Evolutionary conservation across 2,113 vertebrate genomes (phyloP).

Genomic region (Scomber scombrus): DNA sequence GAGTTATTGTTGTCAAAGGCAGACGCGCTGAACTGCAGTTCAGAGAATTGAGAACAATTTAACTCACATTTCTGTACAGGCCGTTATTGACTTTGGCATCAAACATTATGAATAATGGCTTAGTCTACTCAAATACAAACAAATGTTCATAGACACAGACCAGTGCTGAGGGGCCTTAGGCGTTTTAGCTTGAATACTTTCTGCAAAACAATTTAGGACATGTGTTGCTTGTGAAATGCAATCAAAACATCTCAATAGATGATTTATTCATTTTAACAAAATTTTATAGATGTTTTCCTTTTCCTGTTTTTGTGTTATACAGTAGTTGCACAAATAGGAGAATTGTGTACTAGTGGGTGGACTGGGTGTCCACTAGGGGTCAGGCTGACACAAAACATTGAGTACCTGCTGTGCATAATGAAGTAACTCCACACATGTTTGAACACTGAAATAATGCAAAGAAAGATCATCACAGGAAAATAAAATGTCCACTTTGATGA

Average conservation of each 20-base stretch:
- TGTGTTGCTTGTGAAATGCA: conserved; percentile 67
- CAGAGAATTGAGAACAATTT: conserved; percentile 61
- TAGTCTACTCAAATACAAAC: conserved; percentile 66
- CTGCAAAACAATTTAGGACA: conserved; percentile 66
- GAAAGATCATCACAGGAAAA: background rate
- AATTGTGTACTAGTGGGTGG: background rate
- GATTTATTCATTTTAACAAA: conserved; percentile 72
- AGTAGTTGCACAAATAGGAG: background rate
- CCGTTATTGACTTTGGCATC: conserved; percentile 61
- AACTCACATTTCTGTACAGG: conserved; percentile 44
- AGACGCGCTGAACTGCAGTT: conserved; percentile 49
- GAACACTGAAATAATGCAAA: conserved; percentile 3
- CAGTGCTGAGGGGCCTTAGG: conserved; percentile 53
- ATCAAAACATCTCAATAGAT: conserved; percentile 70
- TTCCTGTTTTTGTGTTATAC: conserved; percentile 34
- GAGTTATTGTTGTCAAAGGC: conserved; percentile 72
- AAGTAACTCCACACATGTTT: background rate
- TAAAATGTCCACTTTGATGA: background rate
- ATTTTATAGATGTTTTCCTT: conserved; percentile 61
- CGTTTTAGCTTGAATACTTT: conserved; percentile 58
- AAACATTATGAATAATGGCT: conserved; percentile 66
- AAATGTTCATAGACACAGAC: conserved; percentile 62
- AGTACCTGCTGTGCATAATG: background rate
- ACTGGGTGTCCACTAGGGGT: conserved; percentile 81
- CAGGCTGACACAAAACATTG: conserved; percentile 79